Percentiles rank a stretch among this genome's conserved stretches.
phyloP scores from a whole-genome alignment of 2,797 vertebrate genomes.

The Nasua narica region DNA sequence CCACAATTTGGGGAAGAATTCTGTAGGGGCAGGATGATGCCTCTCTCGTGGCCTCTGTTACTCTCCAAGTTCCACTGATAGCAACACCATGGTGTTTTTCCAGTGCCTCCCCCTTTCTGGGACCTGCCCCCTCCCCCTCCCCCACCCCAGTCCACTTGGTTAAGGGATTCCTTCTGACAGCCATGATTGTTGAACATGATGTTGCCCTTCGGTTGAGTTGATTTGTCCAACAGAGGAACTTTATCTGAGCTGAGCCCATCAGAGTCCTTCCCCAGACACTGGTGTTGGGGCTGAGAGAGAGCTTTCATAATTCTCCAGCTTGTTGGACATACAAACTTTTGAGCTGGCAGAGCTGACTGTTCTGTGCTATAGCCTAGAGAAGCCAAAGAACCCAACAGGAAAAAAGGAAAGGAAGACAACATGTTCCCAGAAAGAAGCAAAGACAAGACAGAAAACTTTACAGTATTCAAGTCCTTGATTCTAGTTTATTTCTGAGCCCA shows the following conservation, averaged over 20 bases:
- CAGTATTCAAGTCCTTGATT: neutral
- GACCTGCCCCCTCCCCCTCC: neutral
- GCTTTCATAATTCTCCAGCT: neutral
- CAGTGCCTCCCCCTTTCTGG: neutral
- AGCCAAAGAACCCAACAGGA: neutral
- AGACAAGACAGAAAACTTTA: neutral
- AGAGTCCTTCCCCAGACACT: neutral
- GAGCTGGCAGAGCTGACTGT: neutral
- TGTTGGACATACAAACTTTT: neutral
- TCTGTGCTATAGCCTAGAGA: neutral
- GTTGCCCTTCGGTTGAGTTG: neutral
- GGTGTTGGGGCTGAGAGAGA: neutral
- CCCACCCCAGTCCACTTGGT: neutral
- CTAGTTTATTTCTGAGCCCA: neutral
- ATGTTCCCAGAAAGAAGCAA: neutral
- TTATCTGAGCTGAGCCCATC: neutral
- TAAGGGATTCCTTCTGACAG: neutral
- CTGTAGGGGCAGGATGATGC: neutral
- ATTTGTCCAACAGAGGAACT: neutral
- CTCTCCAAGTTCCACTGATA: neutral
- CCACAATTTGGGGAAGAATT: neutral
- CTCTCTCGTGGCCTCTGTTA: neutral
- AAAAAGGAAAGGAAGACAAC: neutral
- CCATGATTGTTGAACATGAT: neutral
- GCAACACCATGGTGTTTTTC: neutral